Evolutionary conservation across 2,113 vertebrate species (phyloP), one percentile per base, ranked within the genome.

Genomic region (Mastomys natalensis): DNA sequence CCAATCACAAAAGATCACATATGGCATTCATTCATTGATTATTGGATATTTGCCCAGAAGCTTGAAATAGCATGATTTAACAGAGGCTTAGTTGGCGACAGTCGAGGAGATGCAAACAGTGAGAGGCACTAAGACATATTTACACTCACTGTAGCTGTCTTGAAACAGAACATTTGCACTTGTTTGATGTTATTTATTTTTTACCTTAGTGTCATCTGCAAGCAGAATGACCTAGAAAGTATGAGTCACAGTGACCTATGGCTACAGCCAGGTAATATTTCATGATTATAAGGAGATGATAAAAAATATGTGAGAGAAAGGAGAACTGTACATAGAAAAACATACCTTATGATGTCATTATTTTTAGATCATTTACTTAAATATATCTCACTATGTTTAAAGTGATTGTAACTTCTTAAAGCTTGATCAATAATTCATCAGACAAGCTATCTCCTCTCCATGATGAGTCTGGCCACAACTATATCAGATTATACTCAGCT

Each of bases 361-460:
- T 89, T 93, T 93, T 96, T 89, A 82, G 9, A 6, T 55, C 84
- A 21, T 78, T 87, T 70, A 89, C 55, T 93, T 86, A 91, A 89
- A 74, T 96, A 40, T 74, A 48, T 95, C 51, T 72, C 68, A 72
- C 45, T 88, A 4, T 84, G 0, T 89, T 85, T 82, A 60, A 45
- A 5, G 84, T 77, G 19, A 84, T 37, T 78, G 3, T 40, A 70
- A 73, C 6, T 91, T 93, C 88, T 73, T 92, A 90, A 94, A 48
- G 76, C 40, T 40, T 89, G 55, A 90, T 92, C 91, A 86, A 1
- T 91, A 92, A 64, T 86, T 68, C 29, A 62, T 62, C 34, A 92
- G 88, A 91, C 37, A 95, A 24, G 31, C 29, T 94, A 62, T 72
- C 68, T 92, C 76, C 77, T 93, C 0, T 48, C 72, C 43, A 58